phyloP scores from a whole-genome alignment of 2,113 vertebrate species.

The Pithys albifrons region DNA sequence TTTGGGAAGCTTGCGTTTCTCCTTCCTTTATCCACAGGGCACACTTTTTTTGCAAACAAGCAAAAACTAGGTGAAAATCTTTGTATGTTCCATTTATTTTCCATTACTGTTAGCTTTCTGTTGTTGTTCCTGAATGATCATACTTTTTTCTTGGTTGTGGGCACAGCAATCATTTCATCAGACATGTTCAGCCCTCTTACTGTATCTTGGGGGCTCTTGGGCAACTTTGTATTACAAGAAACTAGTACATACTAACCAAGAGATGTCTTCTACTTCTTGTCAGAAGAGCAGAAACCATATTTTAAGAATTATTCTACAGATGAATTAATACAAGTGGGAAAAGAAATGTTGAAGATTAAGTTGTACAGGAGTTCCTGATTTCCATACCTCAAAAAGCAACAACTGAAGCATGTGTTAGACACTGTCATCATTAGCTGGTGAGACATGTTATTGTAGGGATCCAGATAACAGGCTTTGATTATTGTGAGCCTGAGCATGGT shows the following conservation, averaged over 20 bases:
- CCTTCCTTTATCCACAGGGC: background rate
- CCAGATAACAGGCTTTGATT: conserved; percentile 49
- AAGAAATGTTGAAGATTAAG: background rate
- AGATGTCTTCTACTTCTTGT: background rate
- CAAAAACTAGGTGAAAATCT: background rate
- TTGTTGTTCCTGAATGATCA: background rate
- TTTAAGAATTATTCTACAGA: background rate
- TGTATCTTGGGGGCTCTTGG: background rate
- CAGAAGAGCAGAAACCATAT: background rate
- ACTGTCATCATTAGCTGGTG: conserved; percentile 20
- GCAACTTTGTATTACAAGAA: background rate
- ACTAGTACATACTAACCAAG: background rate
- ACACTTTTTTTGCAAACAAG: background rate
- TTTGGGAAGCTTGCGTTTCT: background rate
- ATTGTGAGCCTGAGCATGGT: background rate
- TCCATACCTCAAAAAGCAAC: conserved; percentile 36
- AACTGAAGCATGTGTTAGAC: conserved; percentile 49
- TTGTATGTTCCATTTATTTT: background rate
- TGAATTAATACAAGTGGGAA: background rate
- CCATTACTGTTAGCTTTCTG: rapidly evolving
- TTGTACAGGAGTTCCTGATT: conserved; percentile 1
- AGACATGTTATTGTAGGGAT: conserved; percentile 51
- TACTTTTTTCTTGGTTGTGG: background rate
- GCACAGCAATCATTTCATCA: background rate
- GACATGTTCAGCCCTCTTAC: background rate